Evolutionary conservation across 2,113 vertebrate genomes (phyloP), one percentile per base, ranked within the genome.

Genomic region (Megaleporinus macrocephalus): DNA sequence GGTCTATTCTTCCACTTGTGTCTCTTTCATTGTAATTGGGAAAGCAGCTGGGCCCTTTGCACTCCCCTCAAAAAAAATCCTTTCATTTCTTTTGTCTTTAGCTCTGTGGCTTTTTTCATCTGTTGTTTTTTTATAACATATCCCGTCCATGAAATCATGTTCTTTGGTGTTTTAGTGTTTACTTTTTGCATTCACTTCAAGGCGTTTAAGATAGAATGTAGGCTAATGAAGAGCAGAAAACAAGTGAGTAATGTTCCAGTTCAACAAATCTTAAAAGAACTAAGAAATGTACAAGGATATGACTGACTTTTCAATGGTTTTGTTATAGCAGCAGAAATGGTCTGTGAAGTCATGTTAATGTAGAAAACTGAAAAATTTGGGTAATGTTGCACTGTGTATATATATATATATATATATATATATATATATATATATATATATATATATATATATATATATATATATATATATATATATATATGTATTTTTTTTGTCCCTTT

Each of bases 21-120:
- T 63, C 59, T 80, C 86, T 92, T 91, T 92, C 87, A 91, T 92
- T 87, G 85, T 87, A 84, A 92, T 89, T 90, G 87, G 86, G 90
- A 90, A 89, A 89, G 84, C 93, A 94, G 91, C 90, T 92, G 92
- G 87, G 88, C 85, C 85, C 83, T 26, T 11, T 49, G 47, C 51
- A 27, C 79, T 53, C 79, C 82, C 84, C 86, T 89, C 83, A 15
- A 16, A 5, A 16, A 5, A 53, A 73, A 29, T 26, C 24, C 78
- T 49, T 53, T 18, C 70, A 69, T 87, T 84, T 84, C 87, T 89
- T 92, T 90, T 91, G 83, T 90, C 90, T 89, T 74, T 70, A 55
- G 79, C 72, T 76, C 70, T 80, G 88, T 88, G 57, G 73, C n/a
- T 90, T 90, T 90, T 89, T 88, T 87, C 76, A 74, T 86, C 88